phyloP scores from a whole-genome alignment of 2,113 vertebrate species.

The Phocoena sinus region DNA sequence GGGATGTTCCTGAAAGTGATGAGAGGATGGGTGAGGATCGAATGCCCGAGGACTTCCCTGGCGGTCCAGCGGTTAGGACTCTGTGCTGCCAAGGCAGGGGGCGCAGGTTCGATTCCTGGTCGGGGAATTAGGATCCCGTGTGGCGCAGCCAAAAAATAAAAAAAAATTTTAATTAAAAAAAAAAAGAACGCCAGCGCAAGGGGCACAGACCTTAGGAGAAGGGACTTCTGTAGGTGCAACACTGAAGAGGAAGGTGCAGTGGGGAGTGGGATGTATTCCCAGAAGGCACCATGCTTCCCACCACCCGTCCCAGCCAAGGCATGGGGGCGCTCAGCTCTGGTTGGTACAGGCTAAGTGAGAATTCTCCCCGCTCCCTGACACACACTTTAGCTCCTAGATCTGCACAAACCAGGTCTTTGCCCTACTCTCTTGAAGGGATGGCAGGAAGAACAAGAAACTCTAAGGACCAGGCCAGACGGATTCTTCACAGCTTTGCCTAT shows the following conservation, averaged over 20 bases:
- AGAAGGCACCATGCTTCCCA: not conserved
- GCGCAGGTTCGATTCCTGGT: no score
- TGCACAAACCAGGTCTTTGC: not conserved
- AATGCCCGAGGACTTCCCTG: no score
- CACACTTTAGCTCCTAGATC: not conserved
- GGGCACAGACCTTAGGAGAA: not conserved
- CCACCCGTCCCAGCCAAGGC: not conserved
- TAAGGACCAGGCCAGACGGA: not conserved
- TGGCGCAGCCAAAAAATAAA: no score
- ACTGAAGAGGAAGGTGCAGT: not conserved
- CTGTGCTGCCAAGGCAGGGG: no score
- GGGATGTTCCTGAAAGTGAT: not conserved
- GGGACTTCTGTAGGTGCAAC: not conserved
- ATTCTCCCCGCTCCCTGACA: not conserved
- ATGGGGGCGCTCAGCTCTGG: not conserved
- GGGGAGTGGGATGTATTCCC: not conserved
- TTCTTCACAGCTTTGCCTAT: not conserved
- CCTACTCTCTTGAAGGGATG: not conserved
- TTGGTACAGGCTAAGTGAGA: not conserved
- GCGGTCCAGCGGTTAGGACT: no score
- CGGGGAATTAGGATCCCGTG: no score
- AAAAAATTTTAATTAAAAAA: no score
- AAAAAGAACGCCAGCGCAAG: not conserved
- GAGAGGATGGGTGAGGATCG: not conserved
- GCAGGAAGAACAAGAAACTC: not conserved